Evolutionary conservation across 2,888 invertebrate species (phyloP), one percentile per base, ranked within the genome.

Genomic region (Halocaridina rubra): DNA sequence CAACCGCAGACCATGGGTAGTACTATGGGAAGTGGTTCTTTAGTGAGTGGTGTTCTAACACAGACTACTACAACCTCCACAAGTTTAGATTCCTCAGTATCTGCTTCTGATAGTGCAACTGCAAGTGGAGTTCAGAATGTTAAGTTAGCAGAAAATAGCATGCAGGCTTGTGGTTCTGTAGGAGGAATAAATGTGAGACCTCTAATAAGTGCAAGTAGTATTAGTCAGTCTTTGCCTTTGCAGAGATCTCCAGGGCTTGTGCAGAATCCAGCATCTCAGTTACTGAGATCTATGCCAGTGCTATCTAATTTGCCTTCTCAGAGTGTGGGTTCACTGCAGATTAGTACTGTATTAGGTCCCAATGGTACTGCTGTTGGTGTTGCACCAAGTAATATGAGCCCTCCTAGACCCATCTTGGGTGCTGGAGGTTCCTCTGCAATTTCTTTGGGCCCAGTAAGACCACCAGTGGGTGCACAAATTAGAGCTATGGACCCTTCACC

Each of bases 21-120:
- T 80, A 39, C 8, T 72, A 33, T 29, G 32, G 59, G 57, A 10
- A 53, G n/a, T 59, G 39, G 19, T 59, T 13, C 32, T 22, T 22
- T 46, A 39, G 27, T 5, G 16, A 19, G 32, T 53, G 33, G 27
- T 16, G 8, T 57, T 69, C 53, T 72, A 61, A 59, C 32, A 5
- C 61, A 59, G 27, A 72, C 29, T 59, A 61, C 61, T 33, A 33
- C 29, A 22, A 13, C 80, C 19, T 39, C 72, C 22, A 71, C 71
- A 32, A 80, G 57, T 71, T 53, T 69, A 24, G 33, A 80, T 24
- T 30, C 46, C 30, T 80, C 80, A 13, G 30, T 57, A 53, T 32
- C 57, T 30, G 22, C 29, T 19, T n/a, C 71, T 10, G 33, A 24
- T 32, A 80, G 53, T 72, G 29, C 16, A 19, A 13, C 64, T 24